Conservation (phyloP, 92 coral and sea anemone species). For the Palythoa grandis region DNA sequence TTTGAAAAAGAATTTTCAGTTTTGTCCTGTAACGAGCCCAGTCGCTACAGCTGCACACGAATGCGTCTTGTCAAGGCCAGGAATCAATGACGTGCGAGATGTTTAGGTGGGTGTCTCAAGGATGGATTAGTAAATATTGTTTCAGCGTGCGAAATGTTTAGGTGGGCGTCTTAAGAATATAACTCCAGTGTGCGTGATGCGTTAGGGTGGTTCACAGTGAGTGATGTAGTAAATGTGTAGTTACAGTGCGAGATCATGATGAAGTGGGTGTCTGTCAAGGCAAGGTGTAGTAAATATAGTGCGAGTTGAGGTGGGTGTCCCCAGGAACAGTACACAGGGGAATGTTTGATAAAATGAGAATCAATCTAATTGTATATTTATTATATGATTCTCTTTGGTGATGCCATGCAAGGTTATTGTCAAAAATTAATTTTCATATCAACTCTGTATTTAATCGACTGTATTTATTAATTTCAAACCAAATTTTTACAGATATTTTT, state of each 20-base stretch:
- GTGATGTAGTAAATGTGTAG: not conserved
- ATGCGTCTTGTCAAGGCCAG: too few relatives aligned
- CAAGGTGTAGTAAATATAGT: not conserved
- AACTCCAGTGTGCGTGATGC: not conserved
- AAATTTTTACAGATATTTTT: slow-evolving; percentile 85
- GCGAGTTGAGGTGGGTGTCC: not conserved
- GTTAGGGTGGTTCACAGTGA: not conserved
- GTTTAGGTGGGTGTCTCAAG: not conserved
- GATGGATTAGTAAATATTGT: not conserved
- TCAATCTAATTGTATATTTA: slow-evolving; percentile 37
- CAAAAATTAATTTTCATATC: slow-evolving; percentile 66
- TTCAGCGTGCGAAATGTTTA: not conserved
- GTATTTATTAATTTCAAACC: slow-evolving; percentile 86
- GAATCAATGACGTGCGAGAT: not conserved
- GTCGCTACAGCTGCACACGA: too few relatives aligned
- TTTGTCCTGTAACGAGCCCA: too few relatives aligned
- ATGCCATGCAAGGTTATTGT: slow-evolving; percentile 30
- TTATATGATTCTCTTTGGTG: slow-evolving; percentile 37
- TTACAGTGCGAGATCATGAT: not conserved
- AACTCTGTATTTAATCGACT: slow-evolving; percentile 77
- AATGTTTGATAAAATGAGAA: not conserved
- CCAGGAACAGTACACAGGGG: not conserved
- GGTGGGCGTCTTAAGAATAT: not conserved
- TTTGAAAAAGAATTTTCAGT: not conserved
- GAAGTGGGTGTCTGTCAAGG: slow-evolving; percentile 9